Conservation (phyloP, 2,888 invertebrate genomes). For the Gastracanthus pulcherrimus region DNA sequence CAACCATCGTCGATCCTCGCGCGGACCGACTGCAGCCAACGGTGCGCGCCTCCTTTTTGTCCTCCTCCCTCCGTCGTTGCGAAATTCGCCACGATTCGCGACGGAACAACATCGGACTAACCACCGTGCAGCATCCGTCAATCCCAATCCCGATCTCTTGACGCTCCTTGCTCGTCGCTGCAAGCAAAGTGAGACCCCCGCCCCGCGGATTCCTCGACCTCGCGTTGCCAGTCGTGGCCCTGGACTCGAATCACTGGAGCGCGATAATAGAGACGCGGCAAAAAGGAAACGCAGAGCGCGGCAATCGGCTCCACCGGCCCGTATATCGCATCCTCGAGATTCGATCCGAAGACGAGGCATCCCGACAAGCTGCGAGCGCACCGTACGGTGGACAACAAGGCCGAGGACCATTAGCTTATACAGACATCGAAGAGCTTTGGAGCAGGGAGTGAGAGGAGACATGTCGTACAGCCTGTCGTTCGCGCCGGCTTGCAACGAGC, state of each 20-base stretch:
- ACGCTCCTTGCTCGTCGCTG: no score
- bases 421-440: neutral
- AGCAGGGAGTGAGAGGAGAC: neutral
- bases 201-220: neutral
- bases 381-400: neutral
- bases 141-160: no score
- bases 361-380: neutral
- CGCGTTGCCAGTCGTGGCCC: conserved; percentile 4
- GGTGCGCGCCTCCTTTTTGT: neutral
- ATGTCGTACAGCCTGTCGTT: conserved; percentile 69
- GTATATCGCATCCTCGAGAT: neutral
- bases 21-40: no score
- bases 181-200: neutral
- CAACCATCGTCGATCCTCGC: no score
- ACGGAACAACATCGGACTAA: no score
- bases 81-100: neutral
- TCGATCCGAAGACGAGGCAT: neutral
- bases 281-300: no score
- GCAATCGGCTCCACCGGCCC: no score
- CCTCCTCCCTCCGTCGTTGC: neutral
- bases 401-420: neutral
- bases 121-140: no score
- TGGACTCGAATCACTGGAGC: conserved; percentile 50
- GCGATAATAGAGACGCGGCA: neutral
- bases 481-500: conserved; percentile 78